Conservation (phyloP, 2,797 vertebrate genomes). For the Lagodon rhomboides region DNA sequence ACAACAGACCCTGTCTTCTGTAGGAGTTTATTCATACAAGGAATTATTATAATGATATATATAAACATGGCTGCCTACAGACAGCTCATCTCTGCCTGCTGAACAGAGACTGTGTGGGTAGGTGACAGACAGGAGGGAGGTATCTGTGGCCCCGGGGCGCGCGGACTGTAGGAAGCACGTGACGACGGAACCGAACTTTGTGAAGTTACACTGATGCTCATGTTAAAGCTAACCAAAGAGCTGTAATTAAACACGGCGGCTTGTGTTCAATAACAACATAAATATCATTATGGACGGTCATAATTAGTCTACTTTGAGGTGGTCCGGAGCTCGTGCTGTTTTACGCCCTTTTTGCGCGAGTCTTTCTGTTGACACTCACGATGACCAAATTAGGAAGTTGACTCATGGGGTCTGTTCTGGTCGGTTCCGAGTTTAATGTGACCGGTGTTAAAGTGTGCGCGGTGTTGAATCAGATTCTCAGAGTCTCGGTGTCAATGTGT, state of each 20-base stretch:
- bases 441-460: not conserved
- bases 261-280: not conserved
- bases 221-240: not conserved
- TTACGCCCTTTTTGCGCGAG: conserved; percentile 5
- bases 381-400: conserved; percentile 76
- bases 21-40: no score
- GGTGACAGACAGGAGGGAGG: not conserved
- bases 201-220: not conserved
- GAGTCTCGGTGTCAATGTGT: not conserved
- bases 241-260: not conserved
- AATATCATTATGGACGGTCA: not conserved
- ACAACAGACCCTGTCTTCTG: no score
- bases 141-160: not conserved
- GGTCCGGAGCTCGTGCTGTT: not conserved
- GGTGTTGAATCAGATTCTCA: not conserved
- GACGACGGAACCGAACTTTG: not conserved
- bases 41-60: not conserved
- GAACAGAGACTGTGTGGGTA: no score
- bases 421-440: not conserved
- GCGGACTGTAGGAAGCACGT: no score
- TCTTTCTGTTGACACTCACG: not conserved
- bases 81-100: not conserved
- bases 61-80: no score
- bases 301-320: not conserved
- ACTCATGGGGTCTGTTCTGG: conserved; percentile 15